phyloP scores from a whole-genome alignment of 2,797 vertebrate species.

The Cygnus olor region DNA sequence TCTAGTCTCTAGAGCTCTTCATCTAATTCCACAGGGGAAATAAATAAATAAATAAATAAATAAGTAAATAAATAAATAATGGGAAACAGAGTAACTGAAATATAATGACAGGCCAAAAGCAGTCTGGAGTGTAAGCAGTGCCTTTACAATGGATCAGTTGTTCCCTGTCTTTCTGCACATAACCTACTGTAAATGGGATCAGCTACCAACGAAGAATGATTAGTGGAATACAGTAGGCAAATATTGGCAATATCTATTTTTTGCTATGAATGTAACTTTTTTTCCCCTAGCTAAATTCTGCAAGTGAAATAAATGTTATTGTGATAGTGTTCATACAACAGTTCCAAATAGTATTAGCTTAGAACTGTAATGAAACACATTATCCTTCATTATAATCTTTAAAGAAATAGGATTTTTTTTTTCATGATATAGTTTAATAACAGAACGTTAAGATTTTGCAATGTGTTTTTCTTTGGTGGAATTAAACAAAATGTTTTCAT shows the following conservation, averaged over 20 bases:
- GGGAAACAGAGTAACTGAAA: constrained; percentile 24
- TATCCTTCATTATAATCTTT: constrained; percentile 27
- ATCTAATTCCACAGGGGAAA: not conserved
- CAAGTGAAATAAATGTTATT: constrained; percentile 13
- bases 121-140: constrained; percentile 24
- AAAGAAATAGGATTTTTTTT: constrained; percentile 13
- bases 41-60: constrained; percentile 37
- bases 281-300: constrained; percentile 39
- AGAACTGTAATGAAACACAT: constrained; percentile 11
- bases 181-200: constrained; percentile 54
- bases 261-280: constrained; percentile 23
- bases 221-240: constrained; percentile 49
- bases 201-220: constrained; percentile 52
- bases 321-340: not conserved
- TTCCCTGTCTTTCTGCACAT: constrained; percentile 42
- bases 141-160: constrained; percentile 32
- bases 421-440: not conserved
- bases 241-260: constrained; percentile 36
- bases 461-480: not conserved
- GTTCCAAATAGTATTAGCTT: not conserved
- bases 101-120: constrained; percentile 18
- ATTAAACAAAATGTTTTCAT: constrained; percentile 7
- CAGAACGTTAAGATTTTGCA: not conserved
- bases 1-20: not conserved
- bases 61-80: not conserved